A percentile compares a stretch with the other conserved stretches of the same genome.
Conservation (phyloP, 1,140 invertebrate species). For the Cydia amplana region DNA sequence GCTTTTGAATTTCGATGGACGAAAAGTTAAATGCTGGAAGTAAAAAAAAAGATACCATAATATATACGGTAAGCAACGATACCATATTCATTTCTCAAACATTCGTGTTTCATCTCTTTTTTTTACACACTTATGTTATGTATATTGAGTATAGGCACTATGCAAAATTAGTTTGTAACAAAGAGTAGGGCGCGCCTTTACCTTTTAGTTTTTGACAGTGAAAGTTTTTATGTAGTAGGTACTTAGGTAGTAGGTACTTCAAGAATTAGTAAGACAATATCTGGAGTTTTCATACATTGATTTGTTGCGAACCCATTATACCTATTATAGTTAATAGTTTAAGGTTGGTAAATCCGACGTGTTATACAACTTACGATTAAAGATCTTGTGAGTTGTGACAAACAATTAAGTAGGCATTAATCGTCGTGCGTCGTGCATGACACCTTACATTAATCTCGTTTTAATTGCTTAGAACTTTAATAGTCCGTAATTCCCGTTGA, state of each 20-base stretch:
- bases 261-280: too few species aligned
- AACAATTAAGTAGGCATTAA: neutral
- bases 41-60: conserved; percentile 36
- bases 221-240: too few species aligned
- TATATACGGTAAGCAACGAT: neutral
- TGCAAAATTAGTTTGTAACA: too few species aligned
- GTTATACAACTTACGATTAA: neutral
- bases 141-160: too few species aligned
- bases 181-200: too few species aligned
- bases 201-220: too few species aligned
- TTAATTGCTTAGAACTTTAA: conserved; percentile 22
- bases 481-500: conserved; percentile 20
- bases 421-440: conserved; percentile 19
- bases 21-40: conserved; percentile 84
- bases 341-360: neutral
- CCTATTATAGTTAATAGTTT: neutral
- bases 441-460: conserved; percentile 8
- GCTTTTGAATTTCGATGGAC: conserved; percentile 90
- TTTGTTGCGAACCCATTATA: neutral
- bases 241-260: too few species aligned
- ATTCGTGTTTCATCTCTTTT: too few species aligned
- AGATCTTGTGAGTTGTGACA: neutral
- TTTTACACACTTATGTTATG: too few species aligned
- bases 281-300: too few species aligned
- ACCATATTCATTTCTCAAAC: too few species aligned